phyloP scores from a whole-genome alignment of 2,888 invertebrate genomes.

The Drosophila phalerata region DNA sequence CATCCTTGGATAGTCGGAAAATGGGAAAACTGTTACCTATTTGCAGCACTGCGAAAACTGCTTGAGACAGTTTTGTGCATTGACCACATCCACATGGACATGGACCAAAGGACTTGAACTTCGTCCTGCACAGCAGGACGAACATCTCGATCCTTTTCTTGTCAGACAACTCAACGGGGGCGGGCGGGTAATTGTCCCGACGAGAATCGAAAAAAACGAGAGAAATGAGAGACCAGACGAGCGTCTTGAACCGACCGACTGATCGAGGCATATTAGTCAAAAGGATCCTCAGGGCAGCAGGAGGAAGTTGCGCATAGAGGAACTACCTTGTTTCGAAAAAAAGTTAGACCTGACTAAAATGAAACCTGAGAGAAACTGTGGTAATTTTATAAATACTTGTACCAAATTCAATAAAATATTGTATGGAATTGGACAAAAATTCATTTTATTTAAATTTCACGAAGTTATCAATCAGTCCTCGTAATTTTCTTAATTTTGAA shows the following conservation, averaged over 20 bases:
- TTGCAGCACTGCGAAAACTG: conserved; percentile 51
- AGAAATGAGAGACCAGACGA: conserved; percentile 1
- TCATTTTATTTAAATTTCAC: too few species aligned
- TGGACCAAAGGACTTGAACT: conserved; percentile 7
- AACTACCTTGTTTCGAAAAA: background rate
- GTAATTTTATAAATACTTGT: background rate
- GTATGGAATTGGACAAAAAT: too few species aligned
- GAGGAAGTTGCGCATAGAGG: conserved; percentile 11
- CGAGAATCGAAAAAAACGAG: background rate
- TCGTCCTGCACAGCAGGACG: conserved; percentile 61
- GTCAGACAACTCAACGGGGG: conserved; percentile 65
- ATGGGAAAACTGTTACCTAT: conserved; percentile 15
- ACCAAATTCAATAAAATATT: too few species aligned
- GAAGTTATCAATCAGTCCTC: background rate
- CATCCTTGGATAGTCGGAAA: conserved; percentile 35
- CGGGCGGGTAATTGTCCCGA: conserved; percentile 59
- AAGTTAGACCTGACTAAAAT: background rate
- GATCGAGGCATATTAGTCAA: conserved; percentile 16
- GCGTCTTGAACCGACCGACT: background rate
- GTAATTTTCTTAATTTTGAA: background rate
- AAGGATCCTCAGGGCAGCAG: background rate
- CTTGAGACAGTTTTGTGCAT: conserved; percentile 55
- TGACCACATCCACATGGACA: conserved; percentile 63
- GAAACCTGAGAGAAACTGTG: background rate
- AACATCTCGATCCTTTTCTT: conserved; percentile 60